Evolutionary conservation across 2,113 vertebrate genomes (phyloP), one percentile per base, ranked within the genome.

Genomic region (Hassar affinis): DNA sequence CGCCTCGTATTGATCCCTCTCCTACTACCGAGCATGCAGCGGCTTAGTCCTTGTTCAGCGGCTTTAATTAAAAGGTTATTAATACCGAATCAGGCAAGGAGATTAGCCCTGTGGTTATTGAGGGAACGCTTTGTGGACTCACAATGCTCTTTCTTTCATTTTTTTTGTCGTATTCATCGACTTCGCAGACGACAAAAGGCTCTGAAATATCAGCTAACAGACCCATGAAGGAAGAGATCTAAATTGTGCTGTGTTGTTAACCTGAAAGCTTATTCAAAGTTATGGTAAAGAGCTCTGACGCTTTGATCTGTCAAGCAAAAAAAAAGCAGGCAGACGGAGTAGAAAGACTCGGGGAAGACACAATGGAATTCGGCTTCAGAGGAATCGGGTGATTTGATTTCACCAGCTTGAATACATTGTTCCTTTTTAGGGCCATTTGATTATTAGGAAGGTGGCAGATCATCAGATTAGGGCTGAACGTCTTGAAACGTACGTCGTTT

Each of bases 61-160:
- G 86, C 87, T 90, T 90, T 87, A 89, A 88, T 90, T 90, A 88
- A 90, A 90, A 89, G 86, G 85, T 87, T 87, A 88, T 90, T 88
- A 90, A 88, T 88, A 86, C 79, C 71, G 75, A 84, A 87, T 88
- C 85, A 78, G 85, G 86, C 75, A 30, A 86, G 86, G 84, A 86
- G 87, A 88, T 90, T 88, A 90, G 85, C 78, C 77, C 56, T 49
- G 17, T 17, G 79, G 84, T 78, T 89, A 80, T 81, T 85, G 82
- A 86, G 62, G 83, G 83, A 78, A 51, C 61, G 85, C 85, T 84
- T 88, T 90, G 89, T 86, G 74, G 68, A 61, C 85, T 82, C 79
- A 77, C 85, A 84, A 80, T 85, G 81, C 71, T 81, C 79, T 84
- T 86, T 86, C 85, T 85, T 78, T 56, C 30, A 0, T 56, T 54